Base-by-base conservation (phyloP, 2,888 invertebrate species). In the Frankliniella fusca region DNA sequence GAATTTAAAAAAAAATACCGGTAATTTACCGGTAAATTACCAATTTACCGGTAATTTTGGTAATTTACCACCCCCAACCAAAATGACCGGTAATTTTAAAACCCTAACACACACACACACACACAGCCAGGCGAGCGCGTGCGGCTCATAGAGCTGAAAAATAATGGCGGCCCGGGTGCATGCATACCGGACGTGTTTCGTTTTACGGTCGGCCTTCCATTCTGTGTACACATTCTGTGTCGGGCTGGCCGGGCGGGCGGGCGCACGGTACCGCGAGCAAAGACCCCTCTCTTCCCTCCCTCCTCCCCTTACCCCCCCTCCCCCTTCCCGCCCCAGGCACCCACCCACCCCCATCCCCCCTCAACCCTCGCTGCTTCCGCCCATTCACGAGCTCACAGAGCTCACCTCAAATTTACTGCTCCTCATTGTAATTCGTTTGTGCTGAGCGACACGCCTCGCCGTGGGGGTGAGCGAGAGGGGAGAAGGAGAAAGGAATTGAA, bases 351-450 rank as follows among this genome's bases (percentile, higher is more conserved):
- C n/a, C 65, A 1, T 18, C 5, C n/a, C n/a, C 9, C 65, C 65
- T 3, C 65, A n/a, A 15, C 65, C 65, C n/a, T n/a, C 65, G 23
- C 8, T 27, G 11, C 8, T 27, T 11, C 70, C 70, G 70, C 23
- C 70, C 23, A 27, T 27, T 76, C 70, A 10, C 70, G 23, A 70
- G 70, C 54, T 18, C 54, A 23, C 70, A 23, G 23, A 76, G 70
- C 70, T 76, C 70, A 76, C 70, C 70, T 76, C 70, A 76, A 76
- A 76, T 76, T 76, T 76, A 76, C 70, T 76, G 70, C 70, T 76
- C 70, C 70, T 76, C 70, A 76, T 76, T 76, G 70, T 76, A 76
- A 76, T 76, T 76, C 70, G 70, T 76, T 76, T 76, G 70, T 76
- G 70, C 70, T 76, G 70, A 76, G 70, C 70, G 70, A 76, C 70